Evolutionary conservation across 2,888 invertebrate species (phyloP).

Genomic region (Drosophila neutralis): DNA sequence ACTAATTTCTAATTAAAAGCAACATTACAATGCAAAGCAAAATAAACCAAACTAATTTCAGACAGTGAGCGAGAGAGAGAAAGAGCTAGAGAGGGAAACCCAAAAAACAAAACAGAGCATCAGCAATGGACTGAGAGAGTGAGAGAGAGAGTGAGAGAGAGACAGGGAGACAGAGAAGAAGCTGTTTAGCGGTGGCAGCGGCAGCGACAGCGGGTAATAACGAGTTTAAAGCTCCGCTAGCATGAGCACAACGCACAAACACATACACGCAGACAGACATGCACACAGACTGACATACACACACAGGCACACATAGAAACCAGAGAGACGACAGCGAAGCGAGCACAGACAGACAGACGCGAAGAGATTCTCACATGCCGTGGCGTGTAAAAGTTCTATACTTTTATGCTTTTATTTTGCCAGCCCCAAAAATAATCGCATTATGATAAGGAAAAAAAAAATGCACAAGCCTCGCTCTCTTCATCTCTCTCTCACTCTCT

Average conservation of each 20-base stretch:
- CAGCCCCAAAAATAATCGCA: constrained; percentile 70
- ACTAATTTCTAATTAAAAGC: constrained; percentile 71
- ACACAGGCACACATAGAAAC: constrained; percentile 22
- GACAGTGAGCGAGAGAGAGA: not conserved
- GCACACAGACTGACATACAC: constrained; percentile 14
- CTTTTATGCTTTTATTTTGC: constrained; percentile 66
- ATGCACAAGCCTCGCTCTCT: constrained; percentile 20
- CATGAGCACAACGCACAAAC: constrained; percentile 51
- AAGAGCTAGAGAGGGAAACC: constrained; percentile 3
- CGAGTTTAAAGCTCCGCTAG: constrained; percentile 74
- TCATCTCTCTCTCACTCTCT: constrained; percentile 4
- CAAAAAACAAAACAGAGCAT: constrained; percentile 12
- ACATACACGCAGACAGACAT: constrained; percentile 10
- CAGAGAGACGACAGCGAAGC: constrained; percentile 1
- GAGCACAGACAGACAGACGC: constrained; percentile 5
- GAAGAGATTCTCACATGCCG: constrained; percentile 41
- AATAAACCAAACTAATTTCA: constrained; percentile 44
- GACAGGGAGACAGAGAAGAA: constrained; percentile 37
- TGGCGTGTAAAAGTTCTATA: constrained; percentile 63
- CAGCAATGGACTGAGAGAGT: constrained; percentile 26
- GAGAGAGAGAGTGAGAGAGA: constrained; percentile 24
- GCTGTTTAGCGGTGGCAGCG: constrained; percentile 52
- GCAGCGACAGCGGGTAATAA: constrained; percentile 54
- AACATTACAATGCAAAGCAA: constrained; percentile 50
- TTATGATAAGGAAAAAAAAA: constrained; percentile 67